Base-by-base conservation (phyloP, 2,888 invertebrate genomes). In the Orthonevra nobilis region DNA sequence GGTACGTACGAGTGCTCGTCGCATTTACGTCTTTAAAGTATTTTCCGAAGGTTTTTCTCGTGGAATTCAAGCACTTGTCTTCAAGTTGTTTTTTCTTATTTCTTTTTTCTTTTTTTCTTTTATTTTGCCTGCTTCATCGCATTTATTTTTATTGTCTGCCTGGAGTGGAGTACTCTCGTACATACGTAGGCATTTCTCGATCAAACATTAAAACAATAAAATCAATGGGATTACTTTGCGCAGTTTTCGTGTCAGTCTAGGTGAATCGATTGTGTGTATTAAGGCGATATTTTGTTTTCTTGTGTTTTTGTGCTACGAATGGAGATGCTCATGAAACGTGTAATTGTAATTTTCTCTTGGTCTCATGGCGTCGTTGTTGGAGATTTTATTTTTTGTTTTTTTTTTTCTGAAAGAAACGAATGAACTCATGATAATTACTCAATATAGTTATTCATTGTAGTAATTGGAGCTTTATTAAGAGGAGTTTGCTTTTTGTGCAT, bases 181-280 rank as follows among this genome's bases (percentile, higher is more conserved):
- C 23, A 9, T 15, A n/a, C 17, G 26, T 26, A n/a, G 9, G 23
- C 36, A 10, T 44, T 15, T 50, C 15, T 15, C 63, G 44, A 64
- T 77, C 52, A n/a, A n/a, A 32, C 34, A 63, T 63, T 63, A 64
- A n/a, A 77, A 70, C 70, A 77, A 77, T 77, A 58, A 77, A 77
- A 64, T 64, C 63, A 77, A 52, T 58, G 50, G 44, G 58, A 70
- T 69, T 63, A 56, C 75, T 61, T 28, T 56, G 61, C 56, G 58
- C 30, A 58, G 44, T 10, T 40, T 23, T 44, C 44, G 42, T 64
- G 50, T 50, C 60, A 38, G 56, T 34, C 63, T 70, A 63, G 63
- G 63, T 30, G 60, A 61, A 54, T n/a, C n/a, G n/a, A n/a, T n/a
- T n/a, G 48, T 42, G 20, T 7, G 54, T 38, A 46, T 46, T 46